Evolutionary conservation across 2,797 vertebrate species (phyloP), one percentile per base, ranked within the genome.

Genomic region (Dicrostonyx torquatus): DNA sequence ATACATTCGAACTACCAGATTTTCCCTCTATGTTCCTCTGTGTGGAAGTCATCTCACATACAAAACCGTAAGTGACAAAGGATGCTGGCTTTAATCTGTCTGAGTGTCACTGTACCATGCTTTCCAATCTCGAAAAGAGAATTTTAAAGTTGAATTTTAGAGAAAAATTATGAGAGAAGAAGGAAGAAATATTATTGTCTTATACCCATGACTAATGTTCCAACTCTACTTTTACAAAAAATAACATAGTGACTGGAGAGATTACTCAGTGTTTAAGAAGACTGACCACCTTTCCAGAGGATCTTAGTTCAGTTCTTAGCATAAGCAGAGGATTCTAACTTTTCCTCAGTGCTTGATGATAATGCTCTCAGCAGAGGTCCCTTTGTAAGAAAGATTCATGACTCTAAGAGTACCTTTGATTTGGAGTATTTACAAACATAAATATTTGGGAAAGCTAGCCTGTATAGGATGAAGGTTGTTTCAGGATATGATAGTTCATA

Each of bases 331-430:
- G 1, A 82, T 73, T 90, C 58, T 26, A 66, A 0, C 40, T 78
- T 84, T 77, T 77, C 31, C 37, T 75, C 8, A 15, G 2, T 53
- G 29, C 34, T 77, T 87, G 34, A 77, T 40, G 2, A 58, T 34
- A 68, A 17, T 48, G 14, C 50, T 55, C 68, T 90, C 31, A 86
- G 31, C 17, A 73, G 2, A 77, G 7, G 10, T 79, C 64, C 17
- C 13, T 1, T 0, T 29, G 2, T 15, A 1, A 18, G 15, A 11
- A 82, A 31, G 3, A 3, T 13, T 37, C 17, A 37, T 53, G 64
- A 40, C 0, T 0, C n/a, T 18, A 24, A 6, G 0, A 1, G 31
- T 50, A 0, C 12, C 55, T 5, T 4, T 58, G 34, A 40, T 34
- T 17, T 40, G 7, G 0, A 34, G 0, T 6, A 58, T 18, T 1